A percentile compares a stretch with the other conserved stretches of the same genome.
Conservation (phyloP, 2,797 vertebrate genomes). For the Sorex maritimensis region DNA sequence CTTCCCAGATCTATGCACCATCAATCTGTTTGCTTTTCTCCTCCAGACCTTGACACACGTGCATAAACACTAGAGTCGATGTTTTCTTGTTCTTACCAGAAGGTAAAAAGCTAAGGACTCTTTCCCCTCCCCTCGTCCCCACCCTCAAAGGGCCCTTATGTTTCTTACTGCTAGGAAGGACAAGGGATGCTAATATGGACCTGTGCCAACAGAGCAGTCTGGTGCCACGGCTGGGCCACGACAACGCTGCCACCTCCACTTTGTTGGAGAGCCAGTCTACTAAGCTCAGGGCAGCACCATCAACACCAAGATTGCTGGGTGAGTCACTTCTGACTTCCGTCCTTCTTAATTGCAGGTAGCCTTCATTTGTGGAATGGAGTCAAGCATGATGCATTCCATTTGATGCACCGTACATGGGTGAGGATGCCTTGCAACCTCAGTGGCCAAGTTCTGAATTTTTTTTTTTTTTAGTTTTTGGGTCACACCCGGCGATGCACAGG, state of each 20-base stretch:
- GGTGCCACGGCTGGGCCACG: not conserved
- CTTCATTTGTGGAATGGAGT: not conserved
- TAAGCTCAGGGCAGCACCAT: no score
- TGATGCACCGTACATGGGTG: not conserved
- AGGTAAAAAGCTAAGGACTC: constrained; percentile 9
- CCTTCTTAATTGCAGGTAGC: not conserved
- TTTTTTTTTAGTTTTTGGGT: not conserved
- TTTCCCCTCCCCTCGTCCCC: not conserved
- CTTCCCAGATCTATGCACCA: not conserved
- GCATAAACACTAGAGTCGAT: not conserved
- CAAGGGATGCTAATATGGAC: not conserved
- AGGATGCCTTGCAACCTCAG: not conserved
- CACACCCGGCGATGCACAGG: no score
- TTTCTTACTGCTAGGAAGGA: not conserved
- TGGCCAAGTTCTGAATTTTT: not conserved
- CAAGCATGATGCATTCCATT: not conserved
- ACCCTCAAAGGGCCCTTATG: not conserved
- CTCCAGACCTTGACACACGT: not conserved
- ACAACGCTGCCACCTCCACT: not conserved
- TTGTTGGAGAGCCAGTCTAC: not conserved
- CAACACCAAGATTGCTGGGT: not conserved
- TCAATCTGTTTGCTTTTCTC: not conserved
- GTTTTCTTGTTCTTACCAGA: constrained; percentile 33
- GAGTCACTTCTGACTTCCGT: not conserved
- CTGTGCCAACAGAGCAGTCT: not conserved